Base-by-base conservation (phyloP, 1,140 invertebrate genomes). In the Phymorhynchus buccinoides region DNA sequence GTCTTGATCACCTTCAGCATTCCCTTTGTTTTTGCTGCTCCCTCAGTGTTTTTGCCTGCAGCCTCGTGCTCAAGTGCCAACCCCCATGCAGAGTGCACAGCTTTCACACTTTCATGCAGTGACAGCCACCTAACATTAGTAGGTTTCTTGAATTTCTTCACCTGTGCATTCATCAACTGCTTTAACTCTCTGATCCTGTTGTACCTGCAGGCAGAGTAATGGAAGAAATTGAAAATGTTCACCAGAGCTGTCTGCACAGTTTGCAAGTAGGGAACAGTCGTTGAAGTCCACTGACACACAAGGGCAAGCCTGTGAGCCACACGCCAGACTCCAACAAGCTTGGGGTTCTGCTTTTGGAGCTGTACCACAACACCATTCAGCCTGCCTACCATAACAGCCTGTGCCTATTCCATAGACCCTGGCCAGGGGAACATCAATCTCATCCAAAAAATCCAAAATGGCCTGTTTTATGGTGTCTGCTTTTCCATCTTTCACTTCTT, bases 121-220 rank as follows among this genome's bases (percentile, higher is more conserved):
- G 66, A 81, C 22, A 81, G 73, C 84, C 84, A 85, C n/a, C 84
- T 85, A 12, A 85, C 84, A 80, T 81, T 80, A n/a, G 84, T 81
- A 27, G 84, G 84, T 52, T 85, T 81, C 71, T 81, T 85, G 41
- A 85, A 85, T 44, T 81, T 71, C 44, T 75, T 85, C 27, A 85
- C 84, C 44, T 81, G 62, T 12, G 39, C 79, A 41, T 52, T 71
- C 79, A 85, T 79, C 66, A 85, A 9, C 79, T 79, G 39, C 37
- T 81, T 75, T 30, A 85, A 41, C 80, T 85, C 79, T 66, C 66
- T 41, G 41, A 85, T 80, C 42, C 81, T 73, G 27, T 81, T 37
- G 52, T 85, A 85, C 68, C 84, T 80, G 44, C 62, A 73, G 68
- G 84, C 78, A 27, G 78, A 81, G 42, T 84, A 84, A 32, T 84